Conservation (phyloP, 1,140 invertebrate genomes). For the Aradophagus sp. region DNA sequence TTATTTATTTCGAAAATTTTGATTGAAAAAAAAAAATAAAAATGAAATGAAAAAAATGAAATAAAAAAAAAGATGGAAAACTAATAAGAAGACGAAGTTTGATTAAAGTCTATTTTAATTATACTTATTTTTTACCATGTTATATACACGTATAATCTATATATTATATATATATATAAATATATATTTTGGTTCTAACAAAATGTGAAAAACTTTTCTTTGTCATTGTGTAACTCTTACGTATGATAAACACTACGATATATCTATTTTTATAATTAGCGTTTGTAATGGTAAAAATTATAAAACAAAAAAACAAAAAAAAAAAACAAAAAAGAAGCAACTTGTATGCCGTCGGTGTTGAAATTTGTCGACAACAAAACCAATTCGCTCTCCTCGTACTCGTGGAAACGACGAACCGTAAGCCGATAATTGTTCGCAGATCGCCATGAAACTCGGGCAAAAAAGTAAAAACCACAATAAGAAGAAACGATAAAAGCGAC, state of each 20-base stretch:
- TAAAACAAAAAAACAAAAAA: too few species aligned
- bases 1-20: constrained; percentile 29
- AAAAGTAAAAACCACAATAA: not conserved
- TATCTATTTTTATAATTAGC: constrained; percentile 54
- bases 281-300: constrained; percentile 44
- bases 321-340: constrained; percentile 14
- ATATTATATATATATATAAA: too few species aligned
- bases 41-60: constrained; percentile 12
- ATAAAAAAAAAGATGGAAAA: constrained; percentile 1
- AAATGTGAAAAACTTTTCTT: constrained; percentile 35
- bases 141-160: too few species aligned
- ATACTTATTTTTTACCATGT: constrained; percentile 28
- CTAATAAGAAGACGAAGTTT: constrained; percentile 6
- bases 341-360: constrained; percentile 50
- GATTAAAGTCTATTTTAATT: constrained; percentile 46
- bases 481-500: constrained; percentile 5
- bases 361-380: constrained; percentile 22
- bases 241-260: constrained; percentile 31
- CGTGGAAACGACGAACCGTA: constrained; percentile 19
- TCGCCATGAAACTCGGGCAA: constrained; percentile 17
- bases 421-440: constrained; percentile 13
- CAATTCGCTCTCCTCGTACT: constrained; percentile 22
- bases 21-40: constrained; percentile 1
- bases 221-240: constrained; percentile 44
- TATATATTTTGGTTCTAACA: constrained; percentile 12